Evolutionary conservation across 1,140 invertebrate genomes (phyloP).

Genomic region (Lethocerus indicus): DNA sequence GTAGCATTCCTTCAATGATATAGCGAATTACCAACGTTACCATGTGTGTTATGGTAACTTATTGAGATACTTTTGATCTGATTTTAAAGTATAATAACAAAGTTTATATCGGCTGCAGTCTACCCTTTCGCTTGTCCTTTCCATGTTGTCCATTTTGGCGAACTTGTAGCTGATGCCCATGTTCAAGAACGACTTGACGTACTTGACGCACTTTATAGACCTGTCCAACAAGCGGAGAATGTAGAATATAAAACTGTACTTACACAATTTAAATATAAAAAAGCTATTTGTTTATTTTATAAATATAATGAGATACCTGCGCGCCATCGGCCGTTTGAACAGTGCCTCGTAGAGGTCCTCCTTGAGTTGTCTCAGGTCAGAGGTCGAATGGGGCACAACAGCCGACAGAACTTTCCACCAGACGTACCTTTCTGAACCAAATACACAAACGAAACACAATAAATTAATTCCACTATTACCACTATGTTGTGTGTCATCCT

Average conservation of each 20-base stretch:
- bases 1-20: too few relatives aligned
- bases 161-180: conserved; percentile 17
- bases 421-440: conserved; percentile 16
- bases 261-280: too few relatives aligned
- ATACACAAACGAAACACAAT: too few relatives aligned
- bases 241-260: not conserved
- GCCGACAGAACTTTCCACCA: conserved; percentile 18
- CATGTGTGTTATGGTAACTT: too few relatives aligned
- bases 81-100: too few relatives aligned
- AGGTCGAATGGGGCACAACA: conserved; percentile 14
- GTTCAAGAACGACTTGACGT: conserved; percentile 17
- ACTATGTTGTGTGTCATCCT: too few relatives aligned
- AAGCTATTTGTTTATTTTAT: not conserved
- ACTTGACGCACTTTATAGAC: conserved; percentile 12
- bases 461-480: too few relatives aligned
- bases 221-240: conserved; percentile 7
- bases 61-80: too few relatives aligned
- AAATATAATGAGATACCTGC: conserved; percentile 8
- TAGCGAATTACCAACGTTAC: too few relatives aligned
- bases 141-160: conserved; percentile 8
- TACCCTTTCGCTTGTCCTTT: conserved; percentile 15
- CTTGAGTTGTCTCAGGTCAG: conserved; percentile 13
- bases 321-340: conserved; percentile 10
- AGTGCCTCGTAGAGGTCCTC: conserved; percentile 14
- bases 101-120: too few relatives aligned